Conservation (phyloP, 2,113 vertebrate species). For the Myxocyprinus asiaticus region DNA sequence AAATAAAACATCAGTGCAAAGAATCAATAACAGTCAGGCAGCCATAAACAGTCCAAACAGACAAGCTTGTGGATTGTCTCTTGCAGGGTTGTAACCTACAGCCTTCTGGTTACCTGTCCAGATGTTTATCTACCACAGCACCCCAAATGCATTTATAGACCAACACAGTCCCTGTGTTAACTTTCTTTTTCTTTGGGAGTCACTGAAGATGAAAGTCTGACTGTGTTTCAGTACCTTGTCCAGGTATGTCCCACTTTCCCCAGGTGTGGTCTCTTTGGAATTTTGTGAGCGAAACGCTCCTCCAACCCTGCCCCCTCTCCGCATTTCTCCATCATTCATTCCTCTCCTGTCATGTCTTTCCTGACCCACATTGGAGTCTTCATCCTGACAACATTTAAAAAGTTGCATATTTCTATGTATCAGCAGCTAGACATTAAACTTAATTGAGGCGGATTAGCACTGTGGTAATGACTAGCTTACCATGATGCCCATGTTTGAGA, state of each 20-base stretch:
- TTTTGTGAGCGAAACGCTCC: conserved; percentile 87
- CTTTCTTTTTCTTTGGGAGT: background rate
- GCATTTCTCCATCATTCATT: conserved; percentile 91
- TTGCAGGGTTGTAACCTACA: no score
- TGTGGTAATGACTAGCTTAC: conserved; percentile 61
- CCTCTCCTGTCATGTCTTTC: conserved; percentile 93
- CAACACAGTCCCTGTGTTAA: no score
- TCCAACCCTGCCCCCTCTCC: conserved; percentile 80
- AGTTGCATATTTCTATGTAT: background rate
- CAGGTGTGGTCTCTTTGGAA: conserved; percentile 94
- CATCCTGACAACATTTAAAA: conserved; percentile 67
- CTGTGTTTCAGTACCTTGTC: conserved; percentile 81
- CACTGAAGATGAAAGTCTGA: background rate
- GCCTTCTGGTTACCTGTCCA: no score
- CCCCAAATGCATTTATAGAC: no score
- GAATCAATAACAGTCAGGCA: background rate
- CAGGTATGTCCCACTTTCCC: conserved; percentile 90
- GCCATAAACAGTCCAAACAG: no score
- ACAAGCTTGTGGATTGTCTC: no score
- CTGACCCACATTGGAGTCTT: conserved; percentile 73
- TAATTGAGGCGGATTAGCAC: background rate
- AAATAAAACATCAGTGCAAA: conserved; percentile 10
- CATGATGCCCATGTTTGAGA: conserved; percentile 95
- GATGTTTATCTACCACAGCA: no score
- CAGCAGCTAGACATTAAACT: background rate